These are phyloP conservation scores for Lepidurus packardi DNA, from an alignment of 1,140 invertebrate species.

Conservation along the genomic window DNA sequence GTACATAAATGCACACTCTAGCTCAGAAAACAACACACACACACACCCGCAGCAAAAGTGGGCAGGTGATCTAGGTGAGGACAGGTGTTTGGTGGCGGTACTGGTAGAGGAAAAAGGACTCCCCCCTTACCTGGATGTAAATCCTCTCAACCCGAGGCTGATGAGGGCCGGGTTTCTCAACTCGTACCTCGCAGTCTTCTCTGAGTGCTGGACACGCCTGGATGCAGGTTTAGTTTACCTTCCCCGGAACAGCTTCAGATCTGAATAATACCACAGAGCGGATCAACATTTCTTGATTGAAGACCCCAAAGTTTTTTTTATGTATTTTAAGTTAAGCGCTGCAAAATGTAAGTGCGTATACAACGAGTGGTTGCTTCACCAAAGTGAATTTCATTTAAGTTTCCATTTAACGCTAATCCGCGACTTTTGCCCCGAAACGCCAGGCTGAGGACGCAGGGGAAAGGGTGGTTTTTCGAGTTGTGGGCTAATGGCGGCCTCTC, in stretches of 20 bases:
- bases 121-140: neutral
- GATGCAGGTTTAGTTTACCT: neutral
- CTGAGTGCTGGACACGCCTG: neutral
- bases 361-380: no score
- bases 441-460: neutral
- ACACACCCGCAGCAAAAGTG: neutral
- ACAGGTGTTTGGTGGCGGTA: conserved; percentile 20
- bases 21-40: no score
- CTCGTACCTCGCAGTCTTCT: conserved; percentile 2
- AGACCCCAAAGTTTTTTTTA: no score
- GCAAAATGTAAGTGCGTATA: no score
- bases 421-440: no score
- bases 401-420: no score
- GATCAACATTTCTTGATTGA: no score
- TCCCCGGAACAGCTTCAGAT: no score
- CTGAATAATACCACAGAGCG: no score
- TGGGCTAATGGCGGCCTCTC: neutral
- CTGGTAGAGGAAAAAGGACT: neutral
- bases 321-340: no score
- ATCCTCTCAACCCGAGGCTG: neutral
- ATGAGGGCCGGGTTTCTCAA: conserved; percentile 20
- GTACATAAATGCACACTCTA: no score
- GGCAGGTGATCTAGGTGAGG: conserved; percentile 13
- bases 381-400: no score
- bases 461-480: neutral